Base-by-base conservation (phyloP, 2,113 vertebrate species). In the Chlamydotis undulata region DNA sequence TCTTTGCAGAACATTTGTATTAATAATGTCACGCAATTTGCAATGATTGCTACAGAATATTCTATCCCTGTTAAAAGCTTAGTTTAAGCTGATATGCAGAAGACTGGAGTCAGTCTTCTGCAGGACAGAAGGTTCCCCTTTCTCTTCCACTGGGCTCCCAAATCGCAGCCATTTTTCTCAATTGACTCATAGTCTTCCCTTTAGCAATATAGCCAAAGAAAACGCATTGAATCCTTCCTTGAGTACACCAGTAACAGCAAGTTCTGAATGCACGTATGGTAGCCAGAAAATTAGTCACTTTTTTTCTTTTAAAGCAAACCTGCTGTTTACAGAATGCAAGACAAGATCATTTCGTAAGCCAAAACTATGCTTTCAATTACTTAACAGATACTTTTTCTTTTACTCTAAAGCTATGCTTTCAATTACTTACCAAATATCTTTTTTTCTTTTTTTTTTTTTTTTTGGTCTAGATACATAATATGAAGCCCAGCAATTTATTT, bases 1-100 rank as follows among this genome's bases (percentile, higher is more conserved):
- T 95, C 78, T 96, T 94, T 70, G 60, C 19, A 85, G 95, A 96
- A 94, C 88, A 93, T 95, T 97, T 96, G 50, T 92, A 67, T 92
- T 92, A 94, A 89, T 96, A 91, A 75, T 81, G 87, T 94, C 45
- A 91, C 7, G 19, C 70, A 68, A 52, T 77, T 74, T 86, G 50
- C 65, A 82, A 6, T 59, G 41, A 91, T 93, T 77, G 8, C 68
- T 92, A 65, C 43, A 83, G 69, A 89, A 80, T 94, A 94, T 90
- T 82, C 65, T 77, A 33, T 80, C 74, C 53, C 63, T 19, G 23
- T 84, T 83, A 94, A 93, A 45, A 77, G 81, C 24, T 56, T 79
- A 61, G 35, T 78, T 95, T 25, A 90, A 81, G 24, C 35, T 79
- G 50, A 75, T 71, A 59, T 21, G 22, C 28, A 57, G 80, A 92